Percentiles rank a stretch among this genome's conserved stretches.
Conservation (phyloP, 1,140 invertebrate genomes). For the Megalonaias nervosa region DNA sequence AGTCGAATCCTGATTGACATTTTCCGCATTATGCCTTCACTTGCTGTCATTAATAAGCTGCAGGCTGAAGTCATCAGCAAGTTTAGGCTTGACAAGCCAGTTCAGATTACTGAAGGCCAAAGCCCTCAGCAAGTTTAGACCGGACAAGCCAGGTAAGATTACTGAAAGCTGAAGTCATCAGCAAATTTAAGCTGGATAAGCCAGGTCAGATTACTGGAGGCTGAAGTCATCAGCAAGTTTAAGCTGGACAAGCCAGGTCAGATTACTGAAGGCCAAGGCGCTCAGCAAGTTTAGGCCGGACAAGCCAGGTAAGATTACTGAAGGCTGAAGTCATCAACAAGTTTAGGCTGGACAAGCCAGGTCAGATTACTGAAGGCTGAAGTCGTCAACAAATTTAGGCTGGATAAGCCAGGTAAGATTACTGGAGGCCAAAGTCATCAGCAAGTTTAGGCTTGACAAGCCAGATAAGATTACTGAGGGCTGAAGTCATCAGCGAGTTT, state of each 20-base stretch:
- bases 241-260: too few relatives aligned
- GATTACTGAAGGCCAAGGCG: slow-evolving; percentile 33
- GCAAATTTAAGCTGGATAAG: slow-evolving; percentile 16
- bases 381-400: slow-evolving; percentile 37
- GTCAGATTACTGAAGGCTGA: slow-evolving; percentile 26
- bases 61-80: slow-evolving; percentile 43
- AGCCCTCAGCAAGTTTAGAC: slow-evolving; percentile 36
- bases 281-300: slow-evolving; percentile 29
- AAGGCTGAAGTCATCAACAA: slow-evolving; percentile 41
- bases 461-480: slow-evolving; percentile 9
- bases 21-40: slow-evolving; percentile 38
- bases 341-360: slow-evolving; percentile 2
- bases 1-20: slow-evolving; percentile 37
- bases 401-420: too few relatives aligned
- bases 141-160: too few relatives aligned
- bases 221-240: slow-evolving; percentile 40
- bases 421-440: slow-evolving; percentile 40
- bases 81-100: slow-evolving; percentile 1
- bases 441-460: slow-evolving; percentile 16
- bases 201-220: slow-evolving; percentile 16
- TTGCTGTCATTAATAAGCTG: slow-evolving; percentile 38
- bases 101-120: slow-evolving; percentile 25
- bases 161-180: slow-evolving; percentile 40
- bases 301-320: background rate
- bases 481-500: slow-evolving; percentile 40